Percentiles rank a stretch among this genome's conserved stretches.
Evolutionary conservation across 2,888 invertebrate genomes (phyloP).

Genomic region (Chaetogeoica ovagalla): DNA sequence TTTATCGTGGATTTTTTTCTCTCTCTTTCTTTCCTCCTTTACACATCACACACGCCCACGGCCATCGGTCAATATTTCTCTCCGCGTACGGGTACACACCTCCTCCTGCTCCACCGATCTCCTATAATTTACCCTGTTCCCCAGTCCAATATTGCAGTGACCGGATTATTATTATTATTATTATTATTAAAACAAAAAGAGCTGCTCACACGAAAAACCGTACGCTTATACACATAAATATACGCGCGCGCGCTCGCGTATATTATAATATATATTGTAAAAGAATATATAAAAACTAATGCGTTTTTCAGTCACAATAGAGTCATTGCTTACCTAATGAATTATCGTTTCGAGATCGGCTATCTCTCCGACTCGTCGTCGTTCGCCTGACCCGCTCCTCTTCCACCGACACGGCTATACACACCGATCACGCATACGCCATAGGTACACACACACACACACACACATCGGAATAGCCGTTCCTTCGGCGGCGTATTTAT

Average conservation of each 20-base stretch:
- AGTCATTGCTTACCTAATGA: conserved; percentile 48
- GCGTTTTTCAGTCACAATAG: conserved; percentile 47
- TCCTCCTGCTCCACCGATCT: background rate
- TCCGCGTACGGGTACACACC: background rate
- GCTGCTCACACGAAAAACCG: conserved; percentile 19
- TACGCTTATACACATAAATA: background rate
- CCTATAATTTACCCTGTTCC: conserved; percentile 51
- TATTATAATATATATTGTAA: background rate
- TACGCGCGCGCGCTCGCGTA: too few relatives aligned
- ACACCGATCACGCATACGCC: too few relatives aligned
- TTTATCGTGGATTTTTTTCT: conserved; percentile 47
- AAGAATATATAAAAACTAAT: conserved; percentile 22
- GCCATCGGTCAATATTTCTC: conserved; percentile 44
- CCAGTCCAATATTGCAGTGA: conserved; percentile 20
- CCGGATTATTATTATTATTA: conserved; percentile 33
- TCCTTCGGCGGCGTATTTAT: conserved; percentile 51
- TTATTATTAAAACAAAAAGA: too few relatives aligned
- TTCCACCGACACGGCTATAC: background rate
- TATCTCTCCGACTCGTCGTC: conserved; percentile 2
- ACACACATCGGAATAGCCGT: conserved; percentile 18
- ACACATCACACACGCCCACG: conserved; percentile 26
- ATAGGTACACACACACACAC: too few relatives aligned
- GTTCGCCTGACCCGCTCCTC: too few relatives aligned
- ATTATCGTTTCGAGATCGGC: conserved; percentile 51
- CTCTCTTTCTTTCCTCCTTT: background rate